Conservation (phyloP, 2,113 vertebrate genomes). For the Pyrgilauda ruficollis region DNA sequence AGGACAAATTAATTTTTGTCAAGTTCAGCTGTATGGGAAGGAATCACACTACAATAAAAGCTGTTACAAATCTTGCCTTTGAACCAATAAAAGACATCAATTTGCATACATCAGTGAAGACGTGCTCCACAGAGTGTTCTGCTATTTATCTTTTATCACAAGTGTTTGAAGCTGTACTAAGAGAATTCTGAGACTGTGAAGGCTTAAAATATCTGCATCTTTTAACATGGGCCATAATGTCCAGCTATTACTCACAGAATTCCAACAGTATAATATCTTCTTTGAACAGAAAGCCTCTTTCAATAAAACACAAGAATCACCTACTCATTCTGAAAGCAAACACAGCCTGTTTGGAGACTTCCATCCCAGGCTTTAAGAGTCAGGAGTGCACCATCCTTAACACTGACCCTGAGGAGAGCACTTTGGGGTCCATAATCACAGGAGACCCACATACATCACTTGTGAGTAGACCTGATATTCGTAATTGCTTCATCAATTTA, state of each 20-base stretch:
- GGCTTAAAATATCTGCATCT: neutral
- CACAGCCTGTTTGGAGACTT: neutral
- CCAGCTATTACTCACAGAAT: neutral
- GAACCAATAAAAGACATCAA: constrained; percentile 13
- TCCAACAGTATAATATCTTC: neutral
- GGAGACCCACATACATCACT: neutral
- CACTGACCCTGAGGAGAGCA: neutral
- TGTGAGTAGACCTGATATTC: neutral
- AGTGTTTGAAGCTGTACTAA: neutral
- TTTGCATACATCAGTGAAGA: constrained; percentile 17
- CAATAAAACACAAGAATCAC: neutral
- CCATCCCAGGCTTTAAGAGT: neutral
- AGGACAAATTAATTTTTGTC: constrained; percentile 50
- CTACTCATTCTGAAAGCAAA: neutral
- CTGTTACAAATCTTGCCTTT: constrained; percentile 15
- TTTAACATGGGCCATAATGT: neutral
- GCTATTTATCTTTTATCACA: constrained; percentile 15
- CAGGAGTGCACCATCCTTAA: neutral
- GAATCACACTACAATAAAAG: neutral
- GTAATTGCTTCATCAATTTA: neutral
- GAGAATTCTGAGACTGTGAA: neutral
- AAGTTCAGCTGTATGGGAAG: neutral
- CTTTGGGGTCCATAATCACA: neutral
- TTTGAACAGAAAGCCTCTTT: neutral
- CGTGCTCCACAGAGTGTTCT: neutral